Percentiles rank a stretch among this genome's conserved stretches.
Evolutionary conservation across 2,888 invertebrate genomes (phyloP).

Genomic region (Drosophila pseudotalamancana): DNA sequence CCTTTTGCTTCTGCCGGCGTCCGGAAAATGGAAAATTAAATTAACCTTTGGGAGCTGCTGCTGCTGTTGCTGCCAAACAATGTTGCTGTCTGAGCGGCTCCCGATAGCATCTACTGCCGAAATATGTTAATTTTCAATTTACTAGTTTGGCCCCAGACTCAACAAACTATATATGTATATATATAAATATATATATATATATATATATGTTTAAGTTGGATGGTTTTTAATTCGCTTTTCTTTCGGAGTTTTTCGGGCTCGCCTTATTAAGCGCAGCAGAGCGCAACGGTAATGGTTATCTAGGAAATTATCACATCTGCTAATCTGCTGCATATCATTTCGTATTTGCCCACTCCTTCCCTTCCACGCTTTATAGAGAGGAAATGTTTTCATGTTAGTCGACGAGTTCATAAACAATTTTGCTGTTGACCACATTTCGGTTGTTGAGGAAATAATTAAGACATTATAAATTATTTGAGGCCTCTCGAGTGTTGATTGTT

Average conservation of each 20-base stretch:
- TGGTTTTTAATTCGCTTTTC: constrained; percentile 39
- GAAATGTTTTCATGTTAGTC: constrained; percentile 72
- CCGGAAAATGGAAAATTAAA: constrained; percentile 78
- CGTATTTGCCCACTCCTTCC: not conserved
- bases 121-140: constrained; percentile 80
- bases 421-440: constrained; percentile 57
- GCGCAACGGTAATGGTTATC: constrained; percentile 57
- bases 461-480: constrained; percentile 76
- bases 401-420: constrained; percentile 76
- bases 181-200: constrained; percentile 35
- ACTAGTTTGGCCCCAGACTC: constrained; percentile 57
- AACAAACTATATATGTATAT: constrained; percentile 23
- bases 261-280: constrained; percentile 64
- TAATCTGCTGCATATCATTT: constrained; percentile 77
- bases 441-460: constrained; percentile 69
- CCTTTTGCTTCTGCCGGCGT: constrained; percentile 62
- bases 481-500: constrained; percentile 61
- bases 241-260: constrained; percentile 50
- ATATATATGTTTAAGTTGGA: constrained; percentile 26
- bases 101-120: constrained; percentile 77
- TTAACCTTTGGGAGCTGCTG: constrained; percentile 72
- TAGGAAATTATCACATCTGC: constrained; percentile 74
- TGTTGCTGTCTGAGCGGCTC: constrained; percentile 50
- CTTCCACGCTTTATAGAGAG: constrained; percentile 20
- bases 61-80: constrained; percentile 54